Conservation (phyloP, 1,140 invertebrate species). For the Penaeus chinensis region DNA sequence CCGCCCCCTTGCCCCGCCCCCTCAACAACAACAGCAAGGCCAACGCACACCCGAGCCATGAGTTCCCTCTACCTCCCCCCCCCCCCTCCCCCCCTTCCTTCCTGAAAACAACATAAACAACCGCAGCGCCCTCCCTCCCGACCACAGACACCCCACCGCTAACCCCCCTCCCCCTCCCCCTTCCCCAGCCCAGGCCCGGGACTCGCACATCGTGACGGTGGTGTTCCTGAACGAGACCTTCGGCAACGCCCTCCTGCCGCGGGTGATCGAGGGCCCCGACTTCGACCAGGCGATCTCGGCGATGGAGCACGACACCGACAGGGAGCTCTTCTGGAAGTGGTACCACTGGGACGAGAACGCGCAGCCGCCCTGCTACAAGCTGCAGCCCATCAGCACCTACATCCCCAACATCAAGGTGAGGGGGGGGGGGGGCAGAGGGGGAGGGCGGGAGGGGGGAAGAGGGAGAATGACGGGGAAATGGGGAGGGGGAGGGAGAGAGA, state of each 20-base stretch:
- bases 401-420: constrained; percentile 68
- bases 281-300: constrained; percentile 79
- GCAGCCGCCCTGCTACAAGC: constrained; percentile 81
- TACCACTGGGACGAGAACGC: constrained; percentile 76
- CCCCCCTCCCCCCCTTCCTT: too few species aligned
- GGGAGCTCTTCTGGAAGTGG: constrained; percentile 77
- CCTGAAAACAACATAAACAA: too few species aligned
- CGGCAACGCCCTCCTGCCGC: constrained; percentile 80
- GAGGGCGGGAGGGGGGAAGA: too few species aligned
- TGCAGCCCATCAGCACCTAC: constrained; percentile 73
- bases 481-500: too few species aligned
- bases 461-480: too few species aligned
- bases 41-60: too few species aligned
- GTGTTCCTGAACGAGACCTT: constrained; percentile 81
- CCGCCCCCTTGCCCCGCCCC: too few species aligned
- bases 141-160: too few species aligned
- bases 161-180: neutral
- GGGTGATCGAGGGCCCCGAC: constrained; percentile 81
- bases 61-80: too few species aligned
- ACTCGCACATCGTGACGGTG: constrained; percentile 79
- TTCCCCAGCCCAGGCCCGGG: constrained; percentile 76
- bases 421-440: too few species aligned
- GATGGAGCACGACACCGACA: constrained; percentile 73
- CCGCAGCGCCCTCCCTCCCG: too few species aligned
- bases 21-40: too few species aligned